Conservation (phyloP, 2,888 invertebrate genomes). For the Nudaria mundana region DNA sequence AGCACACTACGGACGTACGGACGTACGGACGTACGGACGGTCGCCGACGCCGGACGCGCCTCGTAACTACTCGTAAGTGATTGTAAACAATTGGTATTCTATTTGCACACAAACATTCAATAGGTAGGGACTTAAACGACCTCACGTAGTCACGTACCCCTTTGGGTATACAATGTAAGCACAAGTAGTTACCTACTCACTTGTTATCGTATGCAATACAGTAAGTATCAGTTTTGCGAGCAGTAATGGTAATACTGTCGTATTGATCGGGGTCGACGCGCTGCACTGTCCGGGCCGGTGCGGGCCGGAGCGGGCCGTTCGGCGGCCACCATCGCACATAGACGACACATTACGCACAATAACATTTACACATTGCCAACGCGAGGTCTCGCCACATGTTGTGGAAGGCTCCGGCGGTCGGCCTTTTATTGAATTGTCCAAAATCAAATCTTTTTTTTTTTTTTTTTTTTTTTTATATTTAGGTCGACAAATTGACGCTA, state of each 20-base stretch:
- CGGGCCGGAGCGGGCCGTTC: neutral
- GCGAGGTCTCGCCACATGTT: neutral
- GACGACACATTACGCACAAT: neutral
- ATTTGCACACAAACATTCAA: neutral
- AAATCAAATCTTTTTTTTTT: too few species aligned
- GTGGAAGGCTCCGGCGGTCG: neutral
- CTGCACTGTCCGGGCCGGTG: slow-evolving; percentile 1
- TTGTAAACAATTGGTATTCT: slow-evolving; percentile 7
- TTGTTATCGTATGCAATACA: too few species aligned
- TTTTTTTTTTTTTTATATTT: too few species aligned
- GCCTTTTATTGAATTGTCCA: neutral
- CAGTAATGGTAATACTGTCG: neutral
- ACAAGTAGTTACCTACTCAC: too few species aligned
- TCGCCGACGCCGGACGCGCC: neutral
- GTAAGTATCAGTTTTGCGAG: neutral
- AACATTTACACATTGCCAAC: slow-evolving; percentile 5
- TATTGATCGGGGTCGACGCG: slow-evolving; percentile 2
- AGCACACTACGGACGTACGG: too few species aligned
- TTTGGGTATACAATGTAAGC: too few species aligned
- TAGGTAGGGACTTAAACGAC: neutral
- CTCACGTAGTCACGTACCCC: too few species aligned
- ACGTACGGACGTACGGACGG: too few species aligned
- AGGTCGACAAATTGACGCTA: too few species aligned
- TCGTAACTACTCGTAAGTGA: slow-evolving; percentile 1
- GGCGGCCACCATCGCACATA: neutral